These are phyloP conservation scores for Lepidurus apus DNA, from an alignment of 1,140 invertebrate genomes.

Conservation along the genomic window DNA sequence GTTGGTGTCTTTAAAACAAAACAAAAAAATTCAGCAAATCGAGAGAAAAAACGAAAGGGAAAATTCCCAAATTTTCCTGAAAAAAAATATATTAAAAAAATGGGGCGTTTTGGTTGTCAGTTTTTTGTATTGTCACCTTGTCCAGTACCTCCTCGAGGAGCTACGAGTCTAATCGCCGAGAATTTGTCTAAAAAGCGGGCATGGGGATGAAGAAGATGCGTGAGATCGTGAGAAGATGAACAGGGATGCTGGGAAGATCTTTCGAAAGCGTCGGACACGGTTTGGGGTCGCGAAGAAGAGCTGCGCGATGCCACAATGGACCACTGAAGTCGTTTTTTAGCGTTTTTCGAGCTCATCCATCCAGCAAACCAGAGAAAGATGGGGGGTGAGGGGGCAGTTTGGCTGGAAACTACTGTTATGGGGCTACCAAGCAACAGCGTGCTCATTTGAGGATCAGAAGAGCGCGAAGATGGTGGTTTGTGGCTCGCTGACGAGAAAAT, in stretches of 20 bases:
- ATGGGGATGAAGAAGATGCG: conserved; percentile 9
- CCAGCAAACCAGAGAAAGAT: too few relatives aligned
- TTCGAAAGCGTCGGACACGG: background rate
- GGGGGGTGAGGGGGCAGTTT: too few relatives aligned
- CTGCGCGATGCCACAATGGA: background rate
- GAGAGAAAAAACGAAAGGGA: too few relatives aligned
- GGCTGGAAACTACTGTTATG: too few relatives aligned
- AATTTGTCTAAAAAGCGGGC: background rate
- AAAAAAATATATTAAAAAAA: too few relatives aligned
- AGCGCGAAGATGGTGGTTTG: background rate
- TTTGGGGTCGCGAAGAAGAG: background rate
- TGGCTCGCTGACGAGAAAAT: background rate
- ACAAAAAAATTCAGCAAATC: background rate
- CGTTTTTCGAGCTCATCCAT: too few relatives aligned
- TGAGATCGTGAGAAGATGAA: too few relatives aligned
- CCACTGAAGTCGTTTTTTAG: background rate
- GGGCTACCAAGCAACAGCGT: background rate
- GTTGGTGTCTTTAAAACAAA: background rate
- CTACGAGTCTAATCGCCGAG: background rate
- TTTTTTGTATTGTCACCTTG: background rate
- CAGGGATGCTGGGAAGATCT: background rate
- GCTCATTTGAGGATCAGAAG: background rate
- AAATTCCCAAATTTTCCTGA: background rate
- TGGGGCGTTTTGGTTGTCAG: background rate
- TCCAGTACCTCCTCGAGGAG: background rate